These are phyloP conservation scores for Trichomalopsis sarcophagae DNA, from an alignment of 1,140 invertebrate genomes.

Conservation along the genomic window DNA sequence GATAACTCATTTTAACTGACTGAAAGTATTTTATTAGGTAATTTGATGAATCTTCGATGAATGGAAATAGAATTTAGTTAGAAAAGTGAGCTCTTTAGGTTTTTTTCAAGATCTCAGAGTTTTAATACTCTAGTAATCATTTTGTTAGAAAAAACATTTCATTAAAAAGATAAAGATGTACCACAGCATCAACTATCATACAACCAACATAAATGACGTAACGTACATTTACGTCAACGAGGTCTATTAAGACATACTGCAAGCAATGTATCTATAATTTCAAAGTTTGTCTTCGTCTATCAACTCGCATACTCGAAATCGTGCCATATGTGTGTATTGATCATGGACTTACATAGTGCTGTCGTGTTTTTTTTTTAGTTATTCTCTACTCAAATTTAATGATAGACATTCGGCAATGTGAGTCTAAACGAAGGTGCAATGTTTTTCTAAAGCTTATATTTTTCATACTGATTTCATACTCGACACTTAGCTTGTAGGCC, in stretches of 20 bases:
- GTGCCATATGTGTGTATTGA: constrained; percentile 49
- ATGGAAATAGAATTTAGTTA: constrained; percentile 12
- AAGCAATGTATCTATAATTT: constrained; percentile 25
- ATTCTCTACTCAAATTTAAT: background rate
- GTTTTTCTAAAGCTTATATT: constrained; percentile 49
- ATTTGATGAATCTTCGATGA: constrained; percentile 1
- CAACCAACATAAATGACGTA: background rate
- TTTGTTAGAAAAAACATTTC: background rate
- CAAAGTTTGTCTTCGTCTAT: constrained; percentile 21
- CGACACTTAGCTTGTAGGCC: constrained; percentile 9
- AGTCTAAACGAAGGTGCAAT: constrained; percentile 39
- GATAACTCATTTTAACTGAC: constrained; percentile 2
- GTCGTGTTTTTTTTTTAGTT: constrained; percentile 4
- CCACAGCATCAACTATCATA: background rate
- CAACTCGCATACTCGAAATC: constrained; percentile 47
- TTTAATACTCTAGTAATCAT: background rate
- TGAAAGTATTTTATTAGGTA: constrained; percentile 38
- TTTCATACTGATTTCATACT: constrained; percentile 50
- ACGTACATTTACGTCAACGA: background rate
- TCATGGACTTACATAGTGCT: constrained; percentile 26
- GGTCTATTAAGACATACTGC: background rate
- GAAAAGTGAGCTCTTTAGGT: constrained; percentile 7
- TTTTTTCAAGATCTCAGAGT: constrained; percentile 15
- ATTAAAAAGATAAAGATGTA: constrained; percentile 8
- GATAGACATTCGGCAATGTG: background rate